Percentiles rank a stretch among this genome's conserved stretches.
These are phyloP conservation scores for Furnarius figulus DNA, from an alignment of 2,113 vertebrate species.

Conservation along the genomic window DNA sequence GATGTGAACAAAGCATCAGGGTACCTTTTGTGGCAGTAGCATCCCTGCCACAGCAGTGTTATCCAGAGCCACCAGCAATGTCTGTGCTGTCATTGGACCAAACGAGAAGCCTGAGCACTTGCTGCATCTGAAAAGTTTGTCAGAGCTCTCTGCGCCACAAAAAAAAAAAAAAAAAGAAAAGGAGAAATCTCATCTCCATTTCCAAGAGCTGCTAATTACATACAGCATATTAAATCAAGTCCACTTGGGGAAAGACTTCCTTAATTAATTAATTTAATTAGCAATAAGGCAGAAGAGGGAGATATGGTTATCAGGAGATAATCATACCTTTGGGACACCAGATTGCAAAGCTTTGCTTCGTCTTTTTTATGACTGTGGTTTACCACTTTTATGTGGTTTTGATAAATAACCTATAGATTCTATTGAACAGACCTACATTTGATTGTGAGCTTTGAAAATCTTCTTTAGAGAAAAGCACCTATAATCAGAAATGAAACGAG, in stretches of 20 bases:
- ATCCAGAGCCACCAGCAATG: fast-evolving
- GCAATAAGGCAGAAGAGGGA: constrained; percentile 56
- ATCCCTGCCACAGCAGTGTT: too few relatives aligned
- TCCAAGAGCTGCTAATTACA: constrained; percentile 70
- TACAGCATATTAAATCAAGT: constrained; percentile 69
- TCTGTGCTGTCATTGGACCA: background rate
- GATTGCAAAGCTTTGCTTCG: constrained; percentile 14
- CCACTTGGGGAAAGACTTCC: constrained; percentile 67
- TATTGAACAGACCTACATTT: background rate
- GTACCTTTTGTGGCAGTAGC: background rate
- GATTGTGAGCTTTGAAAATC: background rate
- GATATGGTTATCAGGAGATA: constrained; percentile 70
- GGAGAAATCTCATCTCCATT: constrained; percentile 68
- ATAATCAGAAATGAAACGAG: background rate
- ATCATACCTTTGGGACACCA: constrained; percentile 55
- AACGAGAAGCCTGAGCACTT: background rate
- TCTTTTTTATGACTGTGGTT: background rate
- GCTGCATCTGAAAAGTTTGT: background rate
- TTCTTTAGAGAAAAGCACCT: background rate
- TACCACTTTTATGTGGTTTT: constrained; percentile 18
- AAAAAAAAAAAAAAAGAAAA: background rate
- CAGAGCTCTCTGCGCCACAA: background rate
- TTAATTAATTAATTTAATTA: constrained; percentile 82
- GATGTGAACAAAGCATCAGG: too few relatives aligned
- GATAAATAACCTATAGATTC: background rate